Evolutionary conservation across 2,113 vertebrate genomes (phyloP).

Genomic region (Leptocoma aspasia): DNA sequence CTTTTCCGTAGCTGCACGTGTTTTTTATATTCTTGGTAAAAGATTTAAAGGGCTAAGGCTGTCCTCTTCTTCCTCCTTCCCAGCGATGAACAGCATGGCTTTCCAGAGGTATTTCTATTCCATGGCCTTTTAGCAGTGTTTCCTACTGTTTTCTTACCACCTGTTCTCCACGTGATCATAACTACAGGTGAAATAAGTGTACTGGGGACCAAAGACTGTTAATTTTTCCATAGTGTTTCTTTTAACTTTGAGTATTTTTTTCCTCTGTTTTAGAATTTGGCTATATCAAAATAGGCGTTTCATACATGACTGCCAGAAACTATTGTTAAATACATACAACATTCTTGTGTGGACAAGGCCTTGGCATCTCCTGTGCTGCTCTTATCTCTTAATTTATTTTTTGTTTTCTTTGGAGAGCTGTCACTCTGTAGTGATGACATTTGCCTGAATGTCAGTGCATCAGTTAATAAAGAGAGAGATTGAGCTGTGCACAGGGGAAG

Average conservation of each 20-base stretch:
- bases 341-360: not conserved
- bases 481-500: not conserved
- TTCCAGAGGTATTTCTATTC: not conserved
- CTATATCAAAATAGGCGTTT: not conserved
- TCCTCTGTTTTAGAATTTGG: not conserved
- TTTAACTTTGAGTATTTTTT: not conserved
- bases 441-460: not conserved
- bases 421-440: not conserved
- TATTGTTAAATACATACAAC: not conserved
- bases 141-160: not conserved
- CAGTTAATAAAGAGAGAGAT: not conserved
- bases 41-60: not conserved
- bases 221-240: not conserved
- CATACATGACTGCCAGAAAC: not conserved
- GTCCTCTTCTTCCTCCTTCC: not conserved
- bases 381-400: not conserved
- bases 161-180: not conserved
- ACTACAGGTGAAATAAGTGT: not conserved
- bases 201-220: not conserved
- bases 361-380: not conserved
- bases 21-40: not conserved
- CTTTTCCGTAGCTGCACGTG: not conserved
- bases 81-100: fast-evolving
- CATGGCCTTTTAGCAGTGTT: not conserved
- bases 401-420: not conserved